These are phyloP conservation scores for Halotydeus destructor DNA, from an alignment of 1,140 invertebrate genomes.

Conservation along the genomic window DNA sequence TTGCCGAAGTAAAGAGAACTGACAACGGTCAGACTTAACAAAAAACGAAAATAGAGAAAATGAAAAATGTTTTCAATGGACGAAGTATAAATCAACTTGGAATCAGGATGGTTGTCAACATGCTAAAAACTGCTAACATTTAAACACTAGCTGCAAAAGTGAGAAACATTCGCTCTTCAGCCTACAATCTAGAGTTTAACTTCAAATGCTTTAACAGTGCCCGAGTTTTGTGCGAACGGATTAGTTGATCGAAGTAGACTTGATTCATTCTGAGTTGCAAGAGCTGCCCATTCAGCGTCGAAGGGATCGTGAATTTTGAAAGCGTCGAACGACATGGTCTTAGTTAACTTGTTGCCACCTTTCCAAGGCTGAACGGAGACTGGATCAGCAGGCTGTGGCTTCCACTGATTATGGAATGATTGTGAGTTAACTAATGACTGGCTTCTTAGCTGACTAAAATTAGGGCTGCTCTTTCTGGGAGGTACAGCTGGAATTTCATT, in stretches of 20 bases:
- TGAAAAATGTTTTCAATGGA: too few relatives aligned
- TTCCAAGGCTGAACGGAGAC: slow-evolving; percentile 1
- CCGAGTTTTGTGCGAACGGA: slow-evolving; percentile 25
- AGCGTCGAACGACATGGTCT: slow-evolving; percentile 20
- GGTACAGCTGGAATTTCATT: slow-evolving; percentile 12
- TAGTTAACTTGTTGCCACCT: slow-evolving; percentile 14
- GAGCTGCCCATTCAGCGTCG: slow-evolving; percentile 61
- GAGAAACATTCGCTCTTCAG: too few relatives aligned
- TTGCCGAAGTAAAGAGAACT: too few relatives aligned
- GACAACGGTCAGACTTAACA: too few relatives aligned
- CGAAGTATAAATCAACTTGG: too few relatives aligned
- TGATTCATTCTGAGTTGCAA: slow-evolving; percentile 22
- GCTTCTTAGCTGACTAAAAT: slow-evolving; percentile 32
- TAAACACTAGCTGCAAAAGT: too few relatives aligned
- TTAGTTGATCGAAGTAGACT: slow-evolving; percentile 21
- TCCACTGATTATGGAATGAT: slow-evolving; percentile 7
- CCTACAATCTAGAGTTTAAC: too few relatives aligned
- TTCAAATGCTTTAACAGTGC: slow-evolving; percentile 32
- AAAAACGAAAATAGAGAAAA: too few relatives aligned
- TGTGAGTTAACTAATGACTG: slow-evolving; percentile 31
- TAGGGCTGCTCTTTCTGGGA: slow-evolving; percentile 25
- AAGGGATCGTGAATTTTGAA: slow-evolving; percentile 40
- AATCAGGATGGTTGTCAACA: too few relatives aligned
- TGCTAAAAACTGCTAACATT: too few relatives aligned
- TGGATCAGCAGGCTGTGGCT: slow-evolving; percentile 14